These are phyloP conservation scores for Eupithecia insigniata DNA, from an alignment of 2,888 invertebrate species.

Conservation along the genomic window DNA sequence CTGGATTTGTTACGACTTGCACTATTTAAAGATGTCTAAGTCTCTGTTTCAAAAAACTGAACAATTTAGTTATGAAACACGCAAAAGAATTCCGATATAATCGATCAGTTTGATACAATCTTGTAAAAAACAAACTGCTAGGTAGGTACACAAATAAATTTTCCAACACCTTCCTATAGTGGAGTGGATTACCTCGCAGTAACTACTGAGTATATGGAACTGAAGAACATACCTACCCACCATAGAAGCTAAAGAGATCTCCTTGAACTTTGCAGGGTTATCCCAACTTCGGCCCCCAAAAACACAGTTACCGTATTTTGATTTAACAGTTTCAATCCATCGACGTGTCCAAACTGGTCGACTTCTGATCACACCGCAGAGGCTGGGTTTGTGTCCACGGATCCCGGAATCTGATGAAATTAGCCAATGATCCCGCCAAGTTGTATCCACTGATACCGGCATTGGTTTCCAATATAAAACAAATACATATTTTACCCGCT, in stretches of 20 bases:
- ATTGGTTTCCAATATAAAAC: too few species aligned
- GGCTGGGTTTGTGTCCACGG: too few species aligned
- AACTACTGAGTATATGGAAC: not conserved
- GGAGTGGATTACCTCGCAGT: not conserved
- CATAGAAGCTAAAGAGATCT: too few species aligned
- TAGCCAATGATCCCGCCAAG: too few species aligned
- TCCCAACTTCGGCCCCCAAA: not conserved
- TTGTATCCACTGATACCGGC: too few species aligned
- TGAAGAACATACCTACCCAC: not conserved
- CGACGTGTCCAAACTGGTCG: too few species aligned
- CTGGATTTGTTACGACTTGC: slow-evolving; percentile 6
- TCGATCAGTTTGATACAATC: not conserved
- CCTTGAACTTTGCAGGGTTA: not conserved
- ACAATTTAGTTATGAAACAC: not conserved
- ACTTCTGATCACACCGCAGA: not conserved
- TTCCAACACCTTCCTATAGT: not conserved
- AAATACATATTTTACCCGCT: too few species aligned
- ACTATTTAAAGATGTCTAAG: not conserved
- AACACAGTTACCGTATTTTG: not conserved
- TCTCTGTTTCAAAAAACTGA: not conserved
- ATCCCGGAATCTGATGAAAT: too few species aligned
- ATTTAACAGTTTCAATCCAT: not conserved
- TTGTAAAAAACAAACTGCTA: not conserved
- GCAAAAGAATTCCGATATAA: slow-evolving; percentile 6
- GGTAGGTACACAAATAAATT: not conserved